These are phyloP conservation scores for Trogon melanurus DNA, from an alignment of 2,113 vertebrate genomes.

Conservation along the genomic window DNA sequence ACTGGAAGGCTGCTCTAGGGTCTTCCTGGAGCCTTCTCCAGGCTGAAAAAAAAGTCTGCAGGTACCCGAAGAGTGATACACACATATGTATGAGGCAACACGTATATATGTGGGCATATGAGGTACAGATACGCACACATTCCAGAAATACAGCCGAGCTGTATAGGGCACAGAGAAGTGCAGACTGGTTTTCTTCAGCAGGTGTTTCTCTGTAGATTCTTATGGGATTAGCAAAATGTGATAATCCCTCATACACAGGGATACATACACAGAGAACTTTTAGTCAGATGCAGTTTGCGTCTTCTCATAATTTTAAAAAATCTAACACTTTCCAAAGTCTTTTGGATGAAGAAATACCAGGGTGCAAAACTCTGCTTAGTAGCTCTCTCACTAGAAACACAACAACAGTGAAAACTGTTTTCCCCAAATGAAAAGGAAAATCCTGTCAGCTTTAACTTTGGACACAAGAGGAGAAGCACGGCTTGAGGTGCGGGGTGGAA, in stretches of 20 bases:
- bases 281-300: not conserved
- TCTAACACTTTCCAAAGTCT: not conserved
- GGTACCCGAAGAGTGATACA: not conserved
- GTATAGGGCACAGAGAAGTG: not conserved
- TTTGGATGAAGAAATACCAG: not conserved
- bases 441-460: not conserved
- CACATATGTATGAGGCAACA: not conserved
- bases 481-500: accelerated
- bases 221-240: not conserved
- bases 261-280: not conserved
- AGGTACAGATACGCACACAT: not conserved
- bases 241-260: not conserved
- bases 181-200: not conserved
- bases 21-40: too few relatives aligned
- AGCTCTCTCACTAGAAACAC: not conserved
- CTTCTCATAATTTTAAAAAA: not conserved
- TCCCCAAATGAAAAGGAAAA: not conserved
- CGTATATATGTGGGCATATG: too few relatives aligned
- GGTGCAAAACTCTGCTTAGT: not conserved
- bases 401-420: not conserved
- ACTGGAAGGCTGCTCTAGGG: too few relatives aligned
- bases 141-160: not conserved
- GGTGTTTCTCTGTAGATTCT: not conserved
- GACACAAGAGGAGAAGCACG: not conserved
- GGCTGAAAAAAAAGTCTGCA: not conserved